Evolutionary conservation across 2,113 vertebrate species (phyloP).

Genomic region (Sus scrofa): T2T-Sscrofa CM000819.6:98479501-98480000

Average conservation of each 20-base stretch:
- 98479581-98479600: constrained; percentile 51
- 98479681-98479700: constrained; percentile 65
- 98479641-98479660: constrained; percentile 35
- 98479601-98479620: constrained; percentile 75
- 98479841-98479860: constrained; percentile 69
- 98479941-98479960: constrained; percentile 80
- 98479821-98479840: constrained; percentile 71
- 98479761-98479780: constrained; percentile 75
- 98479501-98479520: constrained; percentile 70
- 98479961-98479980: constrained; percentile 73
- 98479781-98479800: constrained; percentile 71
- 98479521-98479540: constrained; percentile 78
- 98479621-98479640: constrained; percentile 75
- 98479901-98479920: constrained; percentile 36
- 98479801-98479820: constrained; percentile 56
- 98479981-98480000: constrained; percentile 50
- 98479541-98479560: constrained; percentile 56
- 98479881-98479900: constrained; percentile 59
- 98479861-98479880: constrained; percentile 59
- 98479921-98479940: constrained; percentile 65
- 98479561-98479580: constrained; percentile 59
- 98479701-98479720: constrained; percentile 79
- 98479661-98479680: constrained; percentile 68
- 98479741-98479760: constrained; percentile 73
- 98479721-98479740: constrained; percentile 70